phyloP scores from a whole-genome alignment of 2,888 invertebrate species.

The Mesorhabditis belari region DNA sequence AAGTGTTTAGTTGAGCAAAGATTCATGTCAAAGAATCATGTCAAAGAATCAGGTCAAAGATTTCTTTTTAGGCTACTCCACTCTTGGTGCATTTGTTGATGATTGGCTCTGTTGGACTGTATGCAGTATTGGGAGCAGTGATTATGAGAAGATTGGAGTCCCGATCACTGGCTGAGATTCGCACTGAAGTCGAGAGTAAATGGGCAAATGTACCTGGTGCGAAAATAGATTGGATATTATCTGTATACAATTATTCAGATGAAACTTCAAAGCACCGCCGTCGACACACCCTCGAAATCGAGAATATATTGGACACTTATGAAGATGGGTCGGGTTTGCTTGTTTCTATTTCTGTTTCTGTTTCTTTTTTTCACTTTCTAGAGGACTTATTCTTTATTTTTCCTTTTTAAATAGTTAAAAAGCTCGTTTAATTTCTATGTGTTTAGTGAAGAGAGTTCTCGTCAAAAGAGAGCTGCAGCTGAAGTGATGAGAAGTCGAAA shows the following conservation, averaged over 20 bases:
- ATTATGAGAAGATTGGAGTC: constrained; percentile 37
- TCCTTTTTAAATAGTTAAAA: neutral
- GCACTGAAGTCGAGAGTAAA: neutral
- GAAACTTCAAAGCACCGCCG: too few relatives aligned
- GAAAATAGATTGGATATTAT: too few relatives aligned
- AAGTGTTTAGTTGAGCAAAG: too few relatives aligned
- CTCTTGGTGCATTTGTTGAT: constrained; percentile 39
- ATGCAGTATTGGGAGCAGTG: constrained; percentile 37
- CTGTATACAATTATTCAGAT: too few relatives aligned
- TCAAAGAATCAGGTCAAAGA: too few relatives aligned
- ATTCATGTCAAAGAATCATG: too few relatives aligned
- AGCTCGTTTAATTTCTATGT: neutral
- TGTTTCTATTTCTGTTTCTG: too few relatives aligned
- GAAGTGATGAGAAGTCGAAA: constrained; percentile 37
- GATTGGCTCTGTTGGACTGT: constrained; percentile 34
- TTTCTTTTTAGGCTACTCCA: constrained; percentile 33
- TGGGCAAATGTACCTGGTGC: neutral
- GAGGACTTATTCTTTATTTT: neutral
- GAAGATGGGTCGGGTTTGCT: too few relatives aligned
- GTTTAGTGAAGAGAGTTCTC: constrained; percentile 12
- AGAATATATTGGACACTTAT: too few relatives aligned
- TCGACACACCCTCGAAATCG: too few relatives aligned
- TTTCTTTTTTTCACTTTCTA: neutral
- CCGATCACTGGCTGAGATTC: neutral
- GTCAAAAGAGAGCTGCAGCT: constrained; percentile 33